phyloP scores from a whole-genome alignment of 2,797 vertebrate genomes.

The Pagetopsis macropterus region DNA sequence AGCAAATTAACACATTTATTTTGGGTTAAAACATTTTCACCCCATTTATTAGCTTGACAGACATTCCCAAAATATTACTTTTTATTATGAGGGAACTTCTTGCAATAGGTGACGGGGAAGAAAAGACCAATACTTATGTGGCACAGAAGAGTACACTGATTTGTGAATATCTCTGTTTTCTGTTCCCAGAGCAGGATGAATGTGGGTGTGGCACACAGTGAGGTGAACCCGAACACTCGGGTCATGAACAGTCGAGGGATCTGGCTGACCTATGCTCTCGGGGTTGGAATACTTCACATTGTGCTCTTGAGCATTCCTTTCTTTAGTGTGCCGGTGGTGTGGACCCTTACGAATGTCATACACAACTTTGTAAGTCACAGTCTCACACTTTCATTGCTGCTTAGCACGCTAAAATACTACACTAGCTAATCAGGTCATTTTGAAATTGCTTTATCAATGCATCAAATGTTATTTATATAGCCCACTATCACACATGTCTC shows the following conservation, averaged over 20 bases:
- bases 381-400: not conserved
- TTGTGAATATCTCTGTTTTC: slow-evolving; percentile 8
- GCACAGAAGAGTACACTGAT: not conserved
- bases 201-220: slow-evolving; percentile 97
- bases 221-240: slow-evolving; percentile 96
- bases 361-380: slow-evolving; percentile 93
- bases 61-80: not conserved
- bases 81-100: too few relatives aligned
- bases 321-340: slow-evolving; percentile 95
- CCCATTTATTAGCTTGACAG: not conserved
- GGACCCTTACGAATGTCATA: slow-evolving; percentile 97
- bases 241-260: slow-evolving; percentile 98
- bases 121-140: not conserved
- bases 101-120: not conserved
- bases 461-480: too few relatives aligned
- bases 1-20: not conserved
- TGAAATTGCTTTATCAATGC: not conserved
- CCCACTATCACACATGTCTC: too few relatives aligned
- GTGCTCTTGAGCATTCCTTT: slow-evolving; percentile 97
- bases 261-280: slow-evolving; percentile 95
- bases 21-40: not conserved
- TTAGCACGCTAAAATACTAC: not conserved
- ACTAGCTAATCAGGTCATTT: not conserved
- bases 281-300: slow-evolving; percentile 94
- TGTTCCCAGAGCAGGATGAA: slow-evolving; percentile 89